phyloP scores from a whole-genome alignment of 2,888 invertebrate species.

The Encarsia formosa region DNA sequence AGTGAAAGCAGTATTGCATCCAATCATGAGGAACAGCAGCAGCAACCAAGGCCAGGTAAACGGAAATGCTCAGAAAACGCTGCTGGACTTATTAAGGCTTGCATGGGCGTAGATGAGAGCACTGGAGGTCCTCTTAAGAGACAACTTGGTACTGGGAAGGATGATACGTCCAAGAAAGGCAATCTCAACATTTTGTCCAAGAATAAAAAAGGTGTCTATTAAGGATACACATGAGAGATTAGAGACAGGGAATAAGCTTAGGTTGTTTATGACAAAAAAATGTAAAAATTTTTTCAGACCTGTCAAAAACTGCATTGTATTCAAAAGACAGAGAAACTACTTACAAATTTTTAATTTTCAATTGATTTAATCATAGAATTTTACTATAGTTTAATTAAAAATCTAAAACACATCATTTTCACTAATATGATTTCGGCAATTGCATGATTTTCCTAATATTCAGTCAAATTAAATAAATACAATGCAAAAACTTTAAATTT shows the following conservation, averaged over 20 bases:
- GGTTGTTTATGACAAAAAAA: too few species aligned
- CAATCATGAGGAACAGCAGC: conserved; percentile 57
- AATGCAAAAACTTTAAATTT: too few species aligned
- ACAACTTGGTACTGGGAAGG: conserved; percentile 49
- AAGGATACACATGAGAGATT: neutral
- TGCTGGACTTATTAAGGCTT: conserved; percentile 58
- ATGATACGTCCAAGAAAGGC: conserved; percentile 45
- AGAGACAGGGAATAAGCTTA: conserved; percentile 9
- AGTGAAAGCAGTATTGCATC: conserved; percentile 71
- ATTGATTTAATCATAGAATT: too few species aligned
- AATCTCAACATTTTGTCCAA: conserved; percentile 48
- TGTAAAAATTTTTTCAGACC: neutral
- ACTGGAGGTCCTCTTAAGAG: conserved; percentile 45
- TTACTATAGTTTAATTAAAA: too few species aligned
- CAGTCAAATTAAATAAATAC: too few species aligned
- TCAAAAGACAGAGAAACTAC: too few species aligned
- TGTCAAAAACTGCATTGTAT: neutral
- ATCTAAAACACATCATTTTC: too few species aligned
- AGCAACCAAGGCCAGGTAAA: conserved; percentile 54
- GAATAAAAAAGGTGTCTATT: conserved; percentile 46
- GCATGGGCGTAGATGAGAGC: conserved; percentile 54
- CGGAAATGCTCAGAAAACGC: conserved; percentile 63
- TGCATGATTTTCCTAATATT: too few species aligned
- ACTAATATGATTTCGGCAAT: too few species aligned
- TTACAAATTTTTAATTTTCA: too few species aligned